These are phyloP conservation scores for Leuciscus idus DNA, from an alignment of 2,113 vertebrate genomes.

Conservation along the genomic window DNA sequence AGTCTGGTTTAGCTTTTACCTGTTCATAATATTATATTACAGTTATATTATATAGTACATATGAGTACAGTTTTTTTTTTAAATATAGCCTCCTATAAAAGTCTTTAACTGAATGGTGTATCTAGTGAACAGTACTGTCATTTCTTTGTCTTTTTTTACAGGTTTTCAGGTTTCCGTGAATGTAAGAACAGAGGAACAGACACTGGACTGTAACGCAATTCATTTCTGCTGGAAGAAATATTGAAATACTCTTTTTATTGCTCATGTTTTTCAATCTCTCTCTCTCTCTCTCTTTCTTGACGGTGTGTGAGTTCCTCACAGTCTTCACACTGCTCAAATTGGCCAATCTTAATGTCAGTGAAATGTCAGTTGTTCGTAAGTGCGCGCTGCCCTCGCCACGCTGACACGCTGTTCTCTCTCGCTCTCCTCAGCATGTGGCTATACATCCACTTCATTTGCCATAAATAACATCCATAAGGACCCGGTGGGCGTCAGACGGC, in stretches of 20 bases:
- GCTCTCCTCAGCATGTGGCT: slow-evolving; percentile 76
- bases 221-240: slow-evolving; percentile 26
- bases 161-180: background rate
- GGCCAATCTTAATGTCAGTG: slow-evolving; percentile 82
- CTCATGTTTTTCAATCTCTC: slow-evolving; percentile 1
- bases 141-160: background rate
- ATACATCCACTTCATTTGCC: slow-evolving; percentile 75
- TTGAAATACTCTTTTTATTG: slow-evolving; percentile 20
- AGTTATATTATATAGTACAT: no score
- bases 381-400: slow-evolving; percentile 71
- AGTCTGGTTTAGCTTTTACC: background rate
- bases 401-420: slow-evolving; percentile 66
- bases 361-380: slow-evolving; percentile 84
- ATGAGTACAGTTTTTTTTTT: no score
- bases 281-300: background rate
- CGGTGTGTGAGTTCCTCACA: slow-evolving; percentile 36
- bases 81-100: no score
- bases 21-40: background rate
- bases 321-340: slow-evolving; percentile 71
- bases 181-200: background rate
- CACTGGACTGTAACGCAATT: background rate
- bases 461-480: slow-evolving; percentile 74
- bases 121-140: background rate
- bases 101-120: background rate
- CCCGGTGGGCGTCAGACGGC: slow-evolving; percentile 56